Evolutionary conservation across 2,113 vertebrate genomes (phyloP).

Genomic region (Cavia aperea): DNA sequence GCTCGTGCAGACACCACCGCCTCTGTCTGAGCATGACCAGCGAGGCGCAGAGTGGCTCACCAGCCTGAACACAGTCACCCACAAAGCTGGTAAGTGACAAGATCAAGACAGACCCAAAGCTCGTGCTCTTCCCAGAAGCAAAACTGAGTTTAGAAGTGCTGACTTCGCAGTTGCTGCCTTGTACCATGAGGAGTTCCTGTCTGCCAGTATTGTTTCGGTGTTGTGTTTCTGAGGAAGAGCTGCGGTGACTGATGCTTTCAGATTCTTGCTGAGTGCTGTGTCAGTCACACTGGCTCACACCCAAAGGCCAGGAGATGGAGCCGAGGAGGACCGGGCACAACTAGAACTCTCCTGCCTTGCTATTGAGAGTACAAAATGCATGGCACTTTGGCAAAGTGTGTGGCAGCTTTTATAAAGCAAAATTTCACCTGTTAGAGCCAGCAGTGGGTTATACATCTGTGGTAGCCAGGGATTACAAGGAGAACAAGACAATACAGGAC

Average conservation of each 20-base stretch:
- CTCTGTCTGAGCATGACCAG: not conserved
- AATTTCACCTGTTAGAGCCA: not conserved
- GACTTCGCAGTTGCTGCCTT: not conserved
- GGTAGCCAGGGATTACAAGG: too few species aligned
- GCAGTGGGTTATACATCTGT: not conserved
- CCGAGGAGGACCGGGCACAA: not conserved
- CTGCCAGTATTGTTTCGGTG: not conserved
- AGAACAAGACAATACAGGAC: too few species aligned
- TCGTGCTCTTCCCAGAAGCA: not conserved
- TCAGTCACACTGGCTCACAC: not conserved
- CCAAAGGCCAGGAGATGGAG: not conserved
- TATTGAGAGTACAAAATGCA: not conserved
- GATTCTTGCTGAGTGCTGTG: not conserved
- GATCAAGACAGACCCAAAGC: not conserved
- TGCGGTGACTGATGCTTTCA: not conserved
- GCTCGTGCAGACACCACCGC: not conserved
- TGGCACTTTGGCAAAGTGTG: not conserved
- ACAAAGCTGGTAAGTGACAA: not conserved
- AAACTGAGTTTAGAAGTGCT: not conserved
- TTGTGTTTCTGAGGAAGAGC: not conserved
- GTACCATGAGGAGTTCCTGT: not conserved
- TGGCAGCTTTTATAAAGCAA: not conserved
- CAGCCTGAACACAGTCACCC: not conserved
- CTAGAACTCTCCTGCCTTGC: not conserved
- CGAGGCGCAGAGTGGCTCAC: not conserved